A percentile compares a stretch with the other conserved stretches of the same genome.
Evolutionary conservation across 2,888 invertebrate species (phyloP).

Genomic region (Drosophila nr. medialis): DNA sequence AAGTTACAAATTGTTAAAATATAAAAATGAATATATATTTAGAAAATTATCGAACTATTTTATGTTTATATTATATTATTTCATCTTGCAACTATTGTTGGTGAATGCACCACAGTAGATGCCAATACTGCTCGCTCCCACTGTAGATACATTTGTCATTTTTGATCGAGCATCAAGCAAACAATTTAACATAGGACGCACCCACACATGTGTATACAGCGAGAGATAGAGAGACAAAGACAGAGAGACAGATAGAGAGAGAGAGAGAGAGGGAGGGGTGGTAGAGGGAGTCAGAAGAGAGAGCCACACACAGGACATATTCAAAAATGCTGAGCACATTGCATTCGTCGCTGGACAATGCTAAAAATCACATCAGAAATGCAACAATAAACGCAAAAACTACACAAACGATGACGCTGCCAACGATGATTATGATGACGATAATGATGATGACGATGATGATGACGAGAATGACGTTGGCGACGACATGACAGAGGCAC

Average conservation of each 20-base stretch:
- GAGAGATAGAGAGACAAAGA: conserved; percentile 1
- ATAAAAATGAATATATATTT: too few relatives aligned
- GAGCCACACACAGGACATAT: conserved; percentile 51
- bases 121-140: conserved; percentile 29
- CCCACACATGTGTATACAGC: conserved; percentile 31
- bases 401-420: conserved; percentile 60
- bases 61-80: neutral
- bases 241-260: neutral
- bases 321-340: conserved; percentile 75
- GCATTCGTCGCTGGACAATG: conserved; percentile 80
- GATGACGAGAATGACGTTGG: conserved; percentile 59
- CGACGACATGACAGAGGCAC: conserved; percentile 60
- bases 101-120: neutral
- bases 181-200: conserved; percentile 73
- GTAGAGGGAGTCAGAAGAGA: neutral
- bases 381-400: conserved; percentile 81
- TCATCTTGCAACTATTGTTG: neutral
- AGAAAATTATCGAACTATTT: too few relatives aligned
- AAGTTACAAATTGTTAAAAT: too few relatives aligned
- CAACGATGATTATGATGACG: conserved; percentile 33
- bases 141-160: conserved; percentile 80
- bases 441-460: conserved; percentile 32
- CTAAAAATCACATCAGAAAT: conserved; percentile 81
- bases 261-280: neutral
- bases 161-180: conserved; percentile 82